phyloP scores from a whole-genome alignment of 2,888 invertebrate species.

The Glyphotaelius pellucidus region DNA sequence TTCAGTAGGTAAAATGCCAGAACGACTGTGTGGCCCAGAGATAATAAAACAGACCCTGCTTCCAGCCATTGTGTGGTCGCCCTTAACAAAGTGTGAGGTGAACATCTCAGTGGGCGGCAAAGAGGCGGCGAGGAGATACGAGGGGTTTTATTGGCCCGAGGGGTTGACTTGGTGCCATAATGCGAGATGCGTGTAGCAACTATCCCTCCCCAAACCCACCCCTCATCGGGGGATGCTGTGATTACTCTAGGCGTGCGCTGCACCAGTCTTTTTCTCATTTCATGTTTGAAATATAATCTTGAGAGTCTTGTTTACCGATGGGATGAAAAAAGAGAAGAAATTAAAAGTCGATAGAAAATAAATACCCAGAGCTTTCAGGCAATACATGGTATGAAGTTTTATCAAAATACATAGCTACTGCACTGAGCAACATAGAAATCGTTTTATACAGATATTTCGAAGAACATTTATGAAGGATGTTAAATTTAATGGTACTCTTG shows the following conservation, averaged over 20 bases:
- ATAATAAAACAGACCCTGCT: neutral
- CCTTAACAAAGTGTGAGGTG: constrained; percentile 31
- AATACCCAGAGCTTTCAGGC: neutral
- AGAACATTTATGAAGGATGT: neutral
- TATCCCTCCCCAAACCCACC: neutral
- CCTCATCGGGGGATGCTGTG: neutral
- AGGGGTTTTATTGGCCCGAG: constrained; percentile 23
- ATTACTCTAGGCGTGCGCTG: constrained; percentile 6
- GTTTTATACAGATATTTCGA: neutral
- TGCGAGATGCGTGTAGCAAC: constrained; percentile 42
- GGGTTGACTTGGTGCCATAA: constrained; percentile 22
- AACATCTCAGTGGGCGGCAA: neutral
- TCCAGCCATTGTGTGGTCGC: neutral
- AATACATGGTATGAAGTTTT: neutral
- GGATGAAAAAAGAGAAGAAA: neutral
- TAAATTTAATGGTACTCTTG: neutral
- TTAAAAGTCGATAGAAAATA: neutral
- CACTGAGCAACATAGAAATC: neutral
- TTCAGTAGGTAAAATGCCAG: neutral
- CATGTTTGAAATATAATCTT: neutral
- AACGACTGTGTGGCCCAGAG: neutral
- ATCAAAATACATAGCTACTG: neutral
- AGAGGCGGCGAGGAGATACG: neutral
- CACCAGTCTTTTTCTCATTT: neutral
- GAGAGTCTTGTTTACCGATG: neutral